Conservation (phyloP, 2,888 invertebrate species). For the Myopa tessellatipennis region DNA sequence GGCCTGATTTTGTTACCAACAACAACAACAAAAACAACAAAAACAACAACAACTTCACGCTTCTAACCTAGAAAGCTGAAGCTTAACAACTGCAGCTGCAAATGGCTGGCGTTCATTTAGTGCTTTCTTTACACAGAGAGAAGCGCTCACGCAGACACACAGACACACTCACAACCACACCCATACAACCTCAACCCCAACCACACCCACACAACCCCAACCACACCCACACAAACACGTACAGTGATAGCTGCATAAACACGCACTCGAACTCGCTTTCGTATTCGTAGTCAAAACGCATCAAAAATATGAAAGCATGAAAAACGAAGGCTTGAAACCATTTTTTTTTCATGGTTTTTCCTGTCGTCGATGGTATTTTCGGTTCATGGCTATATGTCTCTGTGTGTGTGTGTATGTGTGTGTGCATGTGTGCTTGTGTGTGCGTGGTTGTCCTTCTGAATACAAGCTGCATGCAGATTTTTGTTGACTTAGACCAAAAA, state of each 20-base stretch:
- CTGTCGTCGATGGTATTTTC: slow-evolving; percentile 20
- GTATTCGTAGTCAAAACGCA: neutral
- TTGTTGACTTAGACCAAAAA: too few relatives aligned
- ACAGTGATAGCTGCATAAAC: neutral
- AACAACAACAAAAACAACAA: neutral
- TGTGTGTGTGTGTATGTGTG: slow-evolving; percentile 35
- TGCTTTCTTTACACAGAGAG: slow-evolving; percentile 22
- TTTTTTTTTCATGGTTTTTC: neutral
- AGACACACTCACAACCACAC: neutral
- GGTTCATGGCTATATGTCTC: neutral
- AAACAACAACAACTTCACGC: neutral
- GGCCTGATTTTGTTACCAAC: slow-evolving; percentile 6
- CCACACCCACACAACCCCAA: neutral
- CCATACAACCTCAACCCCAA: neutral
- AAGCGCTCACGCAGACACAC: neutral
- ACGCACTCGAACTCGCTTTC: neutral
- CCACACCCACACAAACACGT: neutral
- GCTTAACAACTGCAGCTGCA: slow-evolving; percentile 6
- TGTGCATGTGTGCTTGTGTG: slow-evolving; percentile 24
- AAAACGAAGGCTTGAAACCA: neutral
- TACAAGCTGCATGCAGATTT: neutral
- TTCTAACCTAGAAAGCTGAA: slow-evolving; percentile 2
- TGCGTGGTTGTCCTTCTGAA: slow-evolving; percentile 8
- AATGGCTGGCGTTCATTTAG: slow-evolving; percentile 19
- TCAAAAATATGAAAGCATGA: neutral